phyloP scores from a whole-genome alignment of 2,113 vertebrate genomes.

The Pachypanchax playfairii region DNA sequence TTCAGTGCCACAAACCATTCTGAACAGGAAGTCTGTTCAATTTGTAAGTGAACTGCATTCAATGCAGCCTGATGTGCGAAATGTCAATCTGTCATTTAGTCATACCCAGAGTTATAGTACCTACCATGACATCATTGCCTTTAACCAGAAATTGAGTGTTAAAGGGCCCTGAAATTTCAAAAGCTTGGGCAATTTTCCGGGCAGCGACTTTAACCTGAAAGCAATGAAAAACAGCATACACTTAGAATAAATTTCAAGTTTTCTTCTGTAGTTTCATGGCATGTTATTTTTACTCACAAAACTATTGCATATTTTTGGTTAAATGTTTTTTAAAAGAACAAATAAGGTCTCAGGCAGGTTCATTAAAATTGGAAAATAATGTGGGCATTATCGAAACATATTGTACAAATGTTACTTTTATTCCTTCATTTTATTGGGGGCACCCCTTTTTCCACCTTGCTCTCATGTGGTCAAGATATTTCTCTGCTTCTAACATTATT shows the following conservation, averaged over 20 bases:
- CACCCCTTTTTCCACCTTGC: too few species aligned
- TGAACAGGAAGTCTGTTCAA: slow-evolving; percentile 30
- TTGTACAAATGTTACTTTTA: background rate
- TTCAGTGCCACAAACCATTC: slow-evolving; percentile 17
- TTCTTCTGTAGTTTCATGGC: slow-evolving; percentile 1
- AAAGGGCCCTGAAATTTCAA: slow-evolving; percentile 95
- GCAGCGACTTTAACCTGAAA: slow-evolving; percentile 89
- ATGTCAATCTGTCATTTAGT: slow-evolving; percentile 41
- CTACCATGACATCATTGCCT: slow-evolving; percentile 93
- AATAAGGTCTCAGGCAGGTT: background rate
- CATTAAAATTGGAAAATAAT: background rate
- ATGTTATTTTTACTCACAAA: background rate
- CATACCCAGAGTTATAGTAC: slow-evolving; percentile 61
- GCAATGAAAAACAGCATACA: slow-evolving; percentile 32
- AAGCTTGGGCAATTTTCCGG: slow-evolving; percentile 89
- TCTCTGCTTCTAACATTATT: background rate
- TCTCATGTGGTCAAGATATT: background rate
- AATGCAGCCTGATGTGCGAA: slow-evolving; percentile 41
- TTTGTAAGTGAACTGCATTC: slow-evolving; percentile 31
- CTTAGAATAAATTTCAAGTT: slow-evolving; percentile 17
- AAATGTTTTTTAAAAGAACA: background rate
- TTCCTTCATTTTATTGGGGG: background rate
- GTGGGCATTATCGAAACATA: background rate
- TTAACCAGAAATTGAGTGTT: slow-evolving; percentile 94
- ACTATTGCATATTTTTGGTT: background rate